Percentiles rank a stretch among this genome's conserved stretches.
Evolutionary conservation across 2,888 invertebrate genomes (phyloP).

Genomic region (Copidosoma aretas): DNA sequence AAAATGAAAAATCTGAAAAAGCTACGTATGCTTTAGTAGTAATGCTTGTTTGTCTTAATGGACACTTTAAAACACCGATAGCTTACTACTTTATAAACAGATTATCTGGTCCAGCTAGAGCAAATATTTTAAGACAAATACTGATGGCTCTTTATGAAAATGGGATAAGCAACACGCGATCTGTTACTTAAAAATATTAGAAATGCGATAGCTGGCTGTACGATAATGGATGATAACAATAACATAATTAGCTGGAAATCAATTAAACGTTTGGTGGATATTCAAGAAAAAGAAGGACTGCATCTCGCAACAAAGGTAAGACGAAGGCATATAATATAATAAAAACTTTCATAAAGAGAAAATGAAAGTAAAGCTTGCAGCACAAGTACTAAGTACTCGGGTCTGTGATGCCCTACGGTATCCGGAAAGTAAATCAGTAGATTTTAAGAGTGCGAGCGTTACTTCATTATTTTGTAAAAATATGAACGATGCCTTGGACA

Average conservation of each 20-base stretch:
- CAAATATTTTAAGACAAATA: slow-evolving; percentile 6
- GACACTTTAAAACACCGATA: slow-evolving; percentile 7
- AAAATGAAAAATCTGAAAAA: neutral
- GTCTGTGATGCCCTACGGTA: neutral
- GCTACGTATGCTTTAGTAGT: neutral
- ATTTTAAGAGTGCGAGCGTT: too few species aligned
- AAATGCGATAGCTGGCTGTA: slow-evolving; percentile 8
- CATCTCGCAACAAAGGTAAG: slow-evolving; percentile 14
- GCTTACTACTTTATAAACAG: slow-evolving; percentile 6
- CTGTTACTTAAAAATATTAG: slow-evolving; percentile 38
- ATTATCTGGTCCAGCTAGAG: neutral
- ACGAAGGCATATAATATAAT: neutral
- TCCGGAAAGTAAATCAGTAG: neutral
- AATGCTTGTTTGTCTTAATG: neutral
- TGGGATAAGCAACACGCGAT: neutral
- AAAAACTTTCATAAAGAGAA: slow-evolving; percentile 1
- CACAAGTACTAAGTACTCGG: neutral
- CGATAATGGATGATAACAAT: slow-evolving; percentile 10
- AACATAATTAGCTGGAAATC: slow-evolving; percentile 20
- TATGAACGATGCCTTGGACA: neutral
- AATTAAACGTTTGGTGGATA: slow-evolving; percentile 11
- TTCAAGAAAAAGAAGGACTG: slow-evolving; percentile 19
- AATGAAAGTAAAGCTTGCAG: slow-evolving; percentile 4
- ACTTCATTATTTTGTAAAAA: neutral
- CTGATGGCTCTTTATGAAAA: neutral